phyloP scores from a whole-genome alignment of 92 coral and sea anemone genomes.

The Bergia sp. region DNA sequence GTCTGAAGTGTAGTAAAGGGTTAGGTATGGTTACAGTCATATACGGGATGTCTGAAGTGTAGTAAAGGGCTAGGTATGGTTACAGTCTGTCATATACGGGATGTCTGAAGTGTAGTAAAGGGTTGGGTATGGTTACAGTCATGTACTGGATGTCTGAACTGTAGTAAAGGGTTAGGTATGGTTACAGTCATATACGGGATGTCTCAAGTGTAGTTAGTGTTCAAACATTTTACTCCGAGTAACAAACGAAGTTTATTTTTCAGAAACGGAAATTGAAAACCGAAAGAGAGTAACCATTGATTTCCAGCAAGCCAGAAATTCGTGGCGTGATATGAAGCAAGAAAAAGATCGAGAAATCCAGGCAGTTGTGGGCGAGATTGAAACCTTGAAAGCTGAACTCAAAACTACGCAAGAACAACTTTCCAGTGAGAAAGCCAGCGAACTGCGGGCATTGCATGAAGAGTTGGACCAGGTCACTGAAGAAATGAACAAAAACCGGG shows the following conservation, averaged over 20 bases:
- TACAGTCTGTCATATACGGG: not conserved
- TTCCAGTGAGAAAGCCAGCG: slow-evolving; percentile 31
- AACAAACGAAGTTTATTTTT: slow-evolving; percentile 14
- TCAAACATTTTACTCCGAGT: not conserved
- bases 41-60: too few relatives aligned
- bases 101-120: not conserved
- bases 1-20: not conserved
- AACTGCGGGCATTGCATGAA: slow-evolving; percentile 20
- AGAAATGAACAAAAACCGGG: slow-evolving; percentile 44
- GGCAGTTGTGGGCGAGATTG: slow-evolving; percentile 22
- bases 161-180: too few relatives aligned
- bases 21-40: not conserved
- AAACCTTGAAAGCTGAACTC: slow-evolving; percentile 36
- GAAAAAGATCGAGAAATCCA: slow-evolving; percentile 7
- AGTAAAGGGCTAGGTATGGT: slow-evolving; percentile 59
- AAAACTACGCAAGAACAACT: slow-evolving; percentile 1
- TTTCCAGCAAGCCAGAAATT: slow-evolving; percentile 43
- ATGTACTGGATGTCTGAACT: too few relatives aligned
- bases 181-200: too few relatives aligned
- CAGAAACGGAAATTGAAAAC: slow-evolving; percentile 60
- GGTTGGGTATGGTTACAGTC: too few relatives aligned
- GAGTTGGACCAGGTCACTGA: slow-evolving; percentile 32
- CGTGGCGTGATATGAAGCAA: slow-evolving; percentile 38
- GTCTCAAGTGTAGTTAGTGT: too few relatives aligned
- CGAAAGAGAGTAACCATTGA: slow-evolving; percentile 28